Percentiles rank a stretch among this genome's conserved stretches.
These are phyloP conservation scores for Ambastaia sidthimunki DNA, from an alignment of 2,797 vertebrate species.

Conservation along the genomic window DNA sequence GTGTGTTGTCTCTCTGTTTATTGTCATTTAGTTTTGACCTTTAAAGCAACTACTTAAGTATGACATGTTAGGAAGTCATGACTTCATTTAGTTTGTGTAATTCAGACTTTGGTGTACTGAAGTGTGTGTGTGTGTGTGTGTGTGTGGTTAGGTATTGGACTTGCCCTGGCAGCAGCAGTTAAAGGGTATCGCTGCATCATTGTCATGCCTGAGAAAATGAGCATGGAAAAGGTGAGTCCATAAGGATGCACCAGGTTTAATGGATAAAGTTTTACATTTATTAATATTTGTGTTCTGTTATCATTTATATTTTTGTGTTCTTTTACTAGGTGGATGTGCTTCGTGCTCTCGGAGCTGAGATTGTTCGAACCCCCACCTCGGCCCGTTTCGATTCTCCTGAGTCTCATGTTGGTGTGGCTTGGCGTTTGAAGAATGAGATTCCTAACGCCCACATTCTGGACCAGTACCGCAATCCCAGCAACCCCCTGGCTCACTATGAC, in stretches of 20 bases:
- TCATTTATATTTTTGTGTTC: neutral
- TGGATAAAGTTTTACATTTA: neutral
- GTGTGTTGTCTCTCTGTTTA: conserved; percentile 4
- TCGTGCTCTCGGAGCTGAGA: conserved; percentile 92
- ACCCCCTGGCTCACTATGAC: conserved; percentile 95
- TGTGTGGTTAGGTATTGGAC: conserved; percentile 84
- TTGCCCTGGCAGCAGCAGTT: conserved; percentile 93
- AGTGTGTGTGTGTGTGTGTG: neutral
- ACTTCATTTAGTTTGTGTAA: neutral
- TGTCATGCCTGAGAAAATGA: conserved; percentile 99
- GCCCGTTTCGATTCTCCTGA: conserved; percentile 96
- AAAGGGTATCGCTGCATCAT: conserved; percentile 98
- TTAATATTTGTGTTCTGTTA: neutral
- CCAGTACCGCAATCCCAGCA: conserved; percentile 97
- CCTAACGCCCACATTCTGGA: conserved; percentile 94
- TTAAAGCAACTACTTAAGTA: neutral
- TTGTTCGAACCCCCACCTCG: conserved; percentile 92
- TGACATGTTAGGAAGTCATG: neutral
- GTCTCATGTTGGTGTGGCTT: conserved; percentile 95
- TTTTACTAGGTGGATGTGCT: conserved; percentile 88
- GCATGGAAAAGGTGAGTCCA: conserved; percentile 89
- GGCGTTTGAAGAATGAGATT: conserved; percentile 95
- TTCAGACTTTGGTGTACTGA: neutral
- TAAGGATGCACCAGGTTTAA: neutral
- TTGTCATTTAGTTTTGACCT: neutral